Conservation (phyloP, 53 echinoderm and acorn worm genomes). For the Antedon mediterranea region DNA sequence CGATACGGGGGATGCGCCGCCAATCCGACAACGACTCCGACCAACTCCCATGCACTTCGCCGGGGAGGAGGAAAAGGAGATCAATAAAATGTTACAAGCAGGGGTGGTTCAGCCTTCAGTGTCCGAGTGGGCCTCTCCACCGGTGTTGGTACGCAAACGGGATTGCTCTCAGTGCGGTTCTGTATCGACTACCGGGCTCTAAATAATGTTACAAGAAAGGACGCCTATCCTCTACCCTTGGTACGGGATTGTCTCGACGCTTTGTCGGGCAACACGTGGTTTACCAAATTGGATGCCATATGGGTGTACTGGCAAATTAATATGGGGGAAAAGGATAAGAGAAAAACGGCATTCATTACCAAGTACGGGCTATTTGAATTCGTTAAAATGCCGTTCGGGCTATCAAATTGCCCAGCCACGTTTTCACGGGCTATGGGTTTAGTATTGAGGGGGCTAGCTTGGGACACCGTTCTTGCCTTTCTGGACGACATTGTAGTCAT, state of each 20-base stretch:
- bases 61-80: slow-evolving; percentile 17
- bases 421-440: neutral
- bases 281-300: neutral
- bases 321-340: slow-evolving; percentile 3
- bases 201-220: slow-evolving; percentile 29
- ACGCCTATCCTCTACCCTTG: slow-evolving; percentile 47
- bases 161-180: slow-evolving; percentile 29
- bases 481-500: neutral
- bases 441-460: neutral
- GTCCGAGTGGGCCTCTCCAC: no score
- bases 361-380: slow-evolving; percentile 29
- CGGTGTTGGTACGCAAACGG: slow-evolving; percentile 8
- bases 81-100: slow-evolving; percentile 18
- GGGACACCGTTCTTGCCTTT: neutral
- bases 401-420: neutral
- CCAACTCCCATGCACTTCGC: slow-evolving; percentile 19
- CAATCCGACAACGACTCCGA: slow-evolving; percentile 12
- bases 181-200: slow-evolving; percentile 39
- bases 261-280: neutral
- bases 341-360: slow-evolving; percentile 42
- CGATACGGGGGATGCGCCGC: slow-evolving; percentile 13
- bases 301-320: neutral
- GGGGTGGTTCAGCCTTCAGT: slow-evolving; percentile 32
- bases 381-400: neutral
- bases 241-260: slow-evolving; percentile 7